Percentiles rank a stretch among this genome's conserved stretches.
phyloP scores from a whole-genome alignment of 2,888 invertebrate species.

The Sesamia inferens region DNA sequence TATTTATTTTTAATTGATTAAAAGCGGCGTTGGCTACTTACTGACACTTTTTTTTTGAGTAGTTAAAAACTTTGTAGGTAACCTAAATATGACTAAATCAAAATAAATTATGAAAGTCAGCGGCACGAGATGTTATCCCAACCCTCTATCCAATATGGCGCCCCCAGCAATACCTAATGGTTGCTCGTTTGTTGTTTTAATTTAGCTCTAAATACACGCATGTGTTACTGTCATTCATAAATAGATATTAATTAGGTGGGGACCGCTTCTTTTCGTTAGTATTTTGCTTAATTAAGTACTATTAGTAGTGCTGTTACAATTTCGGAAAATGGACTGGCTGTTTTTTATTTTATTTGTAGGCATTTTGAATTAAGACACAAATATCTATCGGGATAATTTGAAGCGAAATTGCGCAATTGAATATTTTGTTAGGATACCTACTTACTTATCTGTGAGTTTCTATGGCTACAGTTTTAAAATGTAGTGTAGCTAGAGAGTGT shows the following conservation, averaged over 20 bases:
- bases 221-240: slow-evolving; percentile 73
- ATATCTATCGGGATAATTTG: background rate
- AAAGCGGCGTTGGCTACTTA: too few relatives aligned
- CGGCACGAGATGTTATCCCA: slow-evolving; percentile 13
- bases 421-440: too few relatives aligned
- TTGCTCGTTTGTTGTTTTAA: slow-evolving; percentile 73
- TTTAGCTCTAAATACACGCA: slow-evolving; percentile 76
- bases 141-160: slow-evolving; percentile 22
- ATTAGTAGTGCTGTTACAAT: slow-evolving; percentile 40
- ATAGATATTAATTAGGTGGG: slow-evolving; percentile 70
- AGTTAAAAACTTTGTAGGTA: background rate
- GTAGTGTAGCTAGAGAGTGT: background rate
- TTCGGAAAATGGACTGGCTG: slow-evolving; percentile 3
- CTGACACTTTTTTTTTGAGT: too few relatives aligned
- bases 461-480: background rate
- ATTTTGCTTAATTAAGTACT: slow-evolving; percentile 60
- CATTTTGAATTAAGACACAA: background rate
- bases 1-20: too few relatives aligned
- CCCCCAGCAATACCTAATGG: slow-evolving; percentile 60
- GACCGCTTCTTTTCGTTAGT: slow-evolving; percentile 61
- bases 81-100: too few relatives aligned
- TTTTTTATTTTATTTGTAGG: background rate
- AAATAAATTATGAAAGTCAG: background rate
- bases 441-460: background rate
- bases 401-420: too few relatives aligned